Evolutionary conservation across 2,797 vertebrate species (phyloP), one percentile per base, ranked within the genome.

Genomic region (Erithacus rubecula): DNA sequence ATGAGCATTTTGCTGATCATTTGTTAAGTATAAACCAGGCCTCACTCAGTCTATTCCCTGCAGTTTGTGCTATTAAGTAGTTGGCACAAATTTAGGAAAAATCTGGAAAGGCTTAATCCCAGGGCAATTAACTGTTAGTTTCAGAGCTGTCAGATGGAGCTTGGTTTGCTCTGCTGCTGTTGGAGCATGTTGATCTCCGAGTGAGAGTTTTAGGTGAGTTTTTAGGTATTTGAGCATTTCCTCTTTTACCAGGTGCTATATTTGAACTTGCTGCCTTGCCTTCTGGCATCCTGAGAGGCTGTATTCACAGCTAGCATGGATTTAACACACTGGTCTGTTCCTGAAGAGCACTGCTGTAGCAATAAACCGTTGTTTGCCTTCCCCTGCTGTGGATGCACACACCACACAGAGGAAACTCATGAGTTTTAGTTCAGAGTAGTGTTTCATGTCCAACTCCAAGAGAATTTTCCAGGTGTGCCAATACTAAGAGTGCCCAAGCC

Each of bases 11-110:
- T 91, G 58, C 32, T 72, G 62, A 51, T 91, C 24, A 20, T 81
- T 92, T 94, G 39, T 89, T 85, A 75, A 39, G 39, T 41, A 47
- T 65, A 88, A 91, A 85, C 39, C 24, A 76, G 69, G 47, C 72
- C 59, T 86, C 29, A 5, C 60, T 91, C 18, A 1, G 34, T 81
- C 64, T 85, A 44, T 74, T 84, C 60, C 56, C 87, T 91, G 62
- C 51, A 90, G 92, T 91, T 85, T 4, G 0, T 83, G 32, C 72
- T 87, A 36, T 86, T 88, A 90, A 88, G 49, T 47, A 69, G 43
- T 59, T 91, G 91, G 85, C 72, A 91, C 39, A 71, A 87, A 88
- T 89, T 62, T 92, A 69, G 59, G 89, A 65, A 93, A 89, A 96
- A 81, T 89, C 51, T 94, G 79, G 51, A 72, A 85, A 87, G 58